Evolutionary conservation across 2,888 invertebrate genomes (phyloP), one percentile per base, ranked within the genome.

Genomic region (Fragum whitleyi): DNA sequence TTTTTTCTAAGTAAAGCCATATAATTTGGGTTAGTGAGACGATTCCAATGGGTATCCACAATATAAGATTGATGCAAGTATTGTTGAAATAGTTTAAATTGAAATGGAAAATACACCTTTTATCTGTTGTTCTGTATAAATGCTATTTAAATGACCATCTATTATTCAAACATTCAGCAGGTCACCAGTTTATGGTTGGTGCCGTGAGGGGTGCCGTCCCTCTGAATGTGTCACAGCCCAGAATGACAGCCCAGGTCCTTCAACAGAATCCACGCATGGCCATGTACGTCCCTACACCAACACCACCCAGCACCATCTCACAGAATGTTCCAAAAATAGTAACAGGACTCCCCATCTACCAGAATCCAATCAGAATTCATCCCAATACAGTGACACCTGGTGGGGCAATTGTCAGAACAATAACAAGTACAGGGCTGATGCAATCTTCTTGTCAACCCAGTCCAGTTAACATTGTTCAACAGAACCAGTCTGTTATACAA

Each of bases 321-420:
- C 74, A 74, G 36, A 23, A n/a, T 28, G 26, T 74, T 32, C 67
- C 74, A 36, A 74, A 74, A 51, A 36, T 74, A 39, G 68, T 77
- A 7, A 61, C 77, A 23, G 73, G 71, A 23, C 47, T 73, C 9
- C 77, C 77, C 9, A 57, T 73, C 7, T 77, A 55, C 26, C 77
- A 77, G 47, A 77, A 72, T 28, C 39, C 26, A 9, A 51, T 53
- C 28, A 47, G 53, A 28, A 28, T 69, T 69, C 69, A 69, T 26
- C 69, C 47, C 3, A 53, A 29, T 19, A 29, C 28, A 14, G 29
- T 51, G 0, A 47, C 28, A 26, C n/a, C 53, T n/a, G 28, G 53
- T 29, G 51, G 53, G 29, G n/a, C 47, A 26, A 14, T 53, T 16
- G 69, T 47, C 3, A 62, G 62, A 29, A 53, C 69, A 51, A 69